Base-by-base conservation (phyloP, 2,113 vertebrate genomes). In the Sinocyclocheilus maitianheensis region DNA sequence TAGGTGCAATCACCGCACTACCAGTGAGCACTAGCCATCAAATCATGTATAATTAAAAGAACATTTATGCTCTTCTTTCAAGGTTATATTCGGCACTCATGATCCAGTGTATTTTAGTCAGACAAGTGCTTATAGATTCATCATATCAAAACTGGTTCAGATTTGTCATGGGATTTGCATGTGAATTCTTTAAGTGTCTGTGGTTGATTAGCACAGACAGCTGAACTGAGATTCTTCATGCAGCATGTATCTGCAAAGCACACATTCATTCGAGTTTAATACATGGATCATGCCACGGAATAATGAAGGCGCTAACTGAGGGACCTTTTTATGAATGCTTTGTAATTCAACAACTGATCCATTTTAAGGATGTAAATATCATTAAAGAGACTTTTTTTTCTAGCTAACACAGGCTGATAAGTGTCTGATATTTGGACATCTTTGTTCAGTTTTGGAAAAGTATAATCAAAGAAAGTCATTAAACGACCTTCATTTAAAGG, bases 311-410 rank as follows among this genome's bases (percentile, higher is more conserved):
- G 79, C 84, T 90, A 90, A 86, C 75, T 81, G 87, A 85, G 89
- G 83, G 79, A 87, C 22, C 5, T 89, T 87, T 90, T 88, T 91
- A 89, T 60, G 88, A 87, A 85, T 60, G 87, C 72, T 86, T 88
- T 90, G 88, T 91, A 89, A 90, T 91, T 86, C 89, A 88, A 81
- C n/a, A 86, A 77, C 89, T 90, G 86, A 87, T 93, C 88, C 88
- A 89, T 91, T 92, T 90, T 92, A 90, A 81, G 88, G 84, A 83
- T 91, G 91, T 86, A 86, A 77, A 85, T 37, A 37, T 71, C 16
- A 71, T 71, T 71, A 71, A 71, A 69, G 18, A 16, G 16, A 37
- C 1, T 34, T 69, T 67, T 69, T 20, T 37, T 4, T 37, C 30
- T 71, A 37, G 6, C 88, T 84, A 84, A 62, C 83, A 30, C 22